Evolutionary conservation across 2,113 vertebrate genomes (phyloP).

Genomic region (Lepus europaeus): DNA sequence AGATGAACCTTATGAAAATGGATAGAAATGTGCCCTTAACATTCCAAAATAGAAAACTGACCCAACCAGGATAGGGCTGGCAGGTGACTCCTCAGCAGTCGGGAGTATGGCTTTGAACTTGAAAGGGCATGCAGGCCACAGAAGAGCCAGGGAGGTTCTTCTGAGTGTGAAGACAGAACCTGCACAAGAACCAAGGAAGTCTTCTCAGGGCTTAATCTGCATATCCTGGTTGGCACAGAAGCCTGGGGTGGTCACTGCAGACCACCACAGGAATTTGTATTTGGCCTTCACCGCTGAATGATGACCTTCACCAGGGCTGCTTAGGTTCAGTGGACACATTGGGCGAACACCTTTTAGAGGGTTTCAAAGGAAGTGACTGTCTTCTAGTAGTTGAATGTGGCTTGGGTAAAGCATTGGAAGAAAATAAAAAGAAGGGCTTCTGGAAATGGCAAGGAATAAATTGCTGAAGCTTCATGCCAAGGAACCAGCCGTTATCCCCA

Average conservation of each 20-base stretch:
- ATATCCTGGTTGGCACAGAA: rapidly evolving
- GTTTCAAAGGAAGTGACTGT: neutral
- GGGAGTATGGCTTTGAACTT: neutral
- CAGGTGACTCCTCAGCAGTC: neutral
- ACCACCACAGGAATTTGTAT: neutral
- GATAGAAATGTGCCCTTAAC: neutral
- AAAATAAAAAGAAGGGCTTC: neutral
- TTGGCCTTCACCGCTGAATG: neutral
- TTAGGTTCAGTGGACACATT: no score
- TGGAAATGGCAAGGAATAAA: neutral
- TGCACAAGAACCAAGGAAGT: rapidly evolving
- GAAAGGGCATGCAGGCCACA: neutral
- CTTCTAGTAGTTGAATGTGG: neutral
- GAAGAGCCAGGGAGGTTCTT: neutral
- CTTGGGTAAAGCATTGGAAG: neutral
- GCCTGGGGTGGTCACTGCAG: neutral
- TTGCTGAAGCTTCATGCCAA: no score
- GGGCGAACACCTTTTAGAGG: neutral
- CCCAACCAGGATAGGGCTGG: neutral
- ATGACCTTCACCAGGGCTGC: neutral
- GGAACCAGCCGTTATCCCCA: neutral
- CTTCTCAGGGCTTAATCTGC: no score
- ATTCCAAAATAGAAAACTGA: neutral
- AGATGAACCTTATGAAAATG: neutral
- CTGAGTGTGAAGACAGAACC: neutral